Conservation (phyloP, 2,797 vertebrate species). For the Taenioides sp. region DNA sequence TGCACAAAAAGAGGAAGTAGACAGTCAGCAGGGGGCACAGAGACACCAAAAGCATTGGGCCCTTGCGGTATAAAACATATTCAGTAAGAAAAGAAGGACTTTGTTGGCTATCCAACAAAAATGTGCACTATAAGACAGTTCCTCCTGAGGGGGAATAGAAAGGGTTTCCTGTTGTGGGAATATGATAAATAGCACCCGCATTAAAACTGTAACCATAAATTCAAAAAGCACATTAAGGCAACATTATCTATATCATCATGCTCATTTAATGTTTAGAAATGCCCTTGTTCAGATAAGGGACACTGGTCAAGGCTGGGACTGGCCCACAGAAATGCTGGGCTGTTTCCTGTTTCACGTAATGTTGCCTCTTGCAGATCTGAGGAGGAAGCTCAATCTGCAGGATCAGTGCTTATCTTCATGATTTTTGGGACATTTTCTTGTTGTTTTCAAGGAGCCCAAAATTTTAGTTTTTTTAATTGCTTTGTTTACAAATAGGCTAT, state of each 20-base stretch:
- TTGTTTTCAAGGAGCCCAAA: too few relatives aligned
- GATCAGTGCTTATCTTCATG: too few relatives aligned
- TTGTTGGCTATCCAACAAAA: slow-evolving; percentile 74
- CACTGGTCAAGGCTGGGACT: too few relatives aligned
- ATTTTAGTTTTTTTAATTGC: too few relatives aligned
- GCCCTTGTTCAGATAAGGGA: neutral
- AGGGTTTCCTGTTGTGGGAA: slow-evolving; percentile 67
- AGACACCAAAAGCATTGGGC: slow-evolving; percentile 67
- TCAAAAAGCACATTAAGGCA: neutral
- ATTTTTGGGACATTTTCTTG: too few relatives aligned
- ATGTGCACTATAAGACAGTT: slow-evolving; percentile 62
- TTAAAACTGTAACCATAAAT: neutral
- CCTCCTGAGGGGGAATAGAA: slow-evolving; percentile 54
- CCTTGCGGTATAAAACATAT: slow-evolving; percentile 65
- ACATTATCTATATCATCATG: neutral
- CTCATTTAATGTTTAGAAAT: neutral
- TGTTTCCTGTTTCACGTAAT: neutral
- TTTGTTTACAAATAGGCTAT: too few relatives aligned
- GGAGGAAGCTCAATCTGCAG: too few relatives aligned
- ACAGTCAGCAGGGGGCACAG: slow-evolving; percentile 51
- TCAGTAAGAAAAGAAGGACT: slow-evolving; percentile 60
- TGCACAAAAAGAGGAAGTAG: slow-evolving; percentile 68
- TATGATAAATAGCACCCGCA: neutral
- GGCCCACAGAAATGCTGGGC: too few relatives aligned
- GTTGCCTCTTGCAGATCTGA: too few relatives aligned